Conservation (phyloP, 2,113 vertebrate genomes). For the Hydrolagus affinis region DNA sequence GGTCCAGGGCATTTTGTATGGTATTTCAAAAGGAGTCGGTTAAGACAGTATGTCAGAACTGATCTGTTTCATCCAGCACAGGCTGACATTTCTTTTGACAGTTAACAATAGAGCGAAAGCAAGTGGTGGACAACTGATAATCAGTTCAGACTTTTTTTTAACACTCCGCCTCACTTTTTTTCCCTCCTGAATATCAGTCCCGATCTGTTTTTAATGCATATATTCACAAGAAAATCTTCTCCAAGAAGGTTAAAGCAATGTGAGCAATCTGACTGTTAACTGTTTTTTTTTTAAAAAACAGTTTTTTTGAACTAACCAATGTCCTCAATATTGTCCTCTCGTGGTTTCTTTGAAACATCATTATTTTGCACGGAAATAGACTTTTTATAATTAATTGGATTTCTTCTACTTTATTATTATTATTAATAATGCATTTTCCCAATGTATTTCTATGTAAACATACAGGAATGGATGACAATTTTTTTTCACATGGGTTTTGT, state of each 20-base stretch:
- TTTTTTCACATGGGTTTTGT: background rate
- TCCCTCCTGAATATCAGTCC: background rate
- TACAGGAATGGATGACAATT: background rate
- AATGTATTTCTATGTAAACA: no score
- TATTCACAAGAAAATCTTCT: background rate
- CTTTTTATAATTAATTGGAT: background rate
- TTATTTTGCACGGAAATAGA: background rate
- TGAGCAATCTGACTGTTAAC: background rate
- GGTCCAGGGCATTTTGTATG: background rate
- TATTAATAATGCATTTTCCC: background rate
- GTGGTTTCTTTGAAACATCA: background rate
- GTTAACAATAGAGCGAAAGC: slow-evolving; percentile 30
- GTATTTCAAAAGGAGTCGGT: slow-evolving; percentile 38
- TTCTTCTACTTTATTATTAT: background rate
- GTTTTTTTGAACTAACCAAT: slow-evolving; percentile 1
- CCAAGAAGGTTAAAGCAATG: slow-evolving; percentile 5
- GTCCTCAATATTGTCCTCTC: background rate
- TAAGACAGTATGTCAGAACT: slow-evolving; percentile 34
- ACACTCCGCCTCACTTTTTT: slow-evolving; percentile 11
- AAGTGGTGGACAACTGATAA: slow-evolving; percentile 36
- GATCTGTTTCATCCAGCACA: slow-evolving; percentile 34
- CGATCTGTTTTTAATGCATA: slow-evolving; percentile 10
- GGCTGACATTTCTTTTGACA: slow-evolving; percentile 38
- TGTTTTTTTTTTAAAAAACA: background rate
- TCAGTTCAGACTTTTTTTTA: slow-evolving; percentile 32